Base-by-base conservation (phyloP, 2,888 invertebrate genomes). In the Euplagia quadripunctaria region DNA sequence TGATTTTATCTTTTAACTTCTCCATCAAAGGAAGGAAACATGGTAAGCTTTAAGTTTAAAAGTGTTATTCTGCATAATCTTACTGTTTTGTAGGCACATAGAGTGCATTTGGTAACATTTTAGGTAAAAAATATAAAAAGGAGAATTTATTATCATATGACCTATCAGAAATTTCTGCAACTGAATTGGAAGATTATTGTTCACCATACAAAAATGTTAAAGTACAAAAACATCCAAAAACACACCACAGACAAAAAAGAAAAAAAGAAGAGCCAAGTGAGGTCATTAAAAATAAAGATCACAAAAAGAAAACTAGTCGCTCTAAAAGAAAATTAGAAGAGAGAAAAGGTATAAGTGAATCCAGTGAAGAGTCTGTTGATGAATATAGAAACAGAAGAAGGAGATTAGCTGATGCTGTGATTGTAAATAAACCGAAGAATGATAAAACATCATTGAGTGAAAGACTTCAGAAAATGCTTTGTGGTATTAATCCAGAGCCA, bases 401-500 rank as follows among this genome's bases (percentile, higher is more conserved):
- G 79, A 96, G 96, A 88, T 87, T 97, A 77, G 96, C 96, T 78
- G 93, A 96, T 88, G 96, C 97, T 70, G 96, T 97, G 58, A 88
- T 92, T 64, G 92, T 96, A n/a, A 89, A 89, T 77, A 92, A 87
- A 79, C 77, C 78, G 11, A 93, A 90, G 83, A 89, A 86, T 84
- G 94, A 95, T 80, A 91, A 89, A 79, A 86, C 93, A 68, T 91
- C 94, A 17, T 87, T 95, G 71, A 95, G 93, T 86, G 92, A 91
- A 70, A 91, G 95, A 83, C 82, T 96, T 4, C 90, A 92, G 71
- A 94, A 92, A 85, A 95, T 96, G 95, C 85, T 95, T 58, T 85
- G 86, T 85, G 86, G 81, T 66, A 79, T 87, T 52, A 85, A 87
- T 77, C 84, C 83, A 73, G 82, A 87, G 61, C 78, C 81, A 74